Evolutionary conservation across 2,888 invertebrate genomes (phyloP).

Genomic region (Cephus pulcher): DNA sequence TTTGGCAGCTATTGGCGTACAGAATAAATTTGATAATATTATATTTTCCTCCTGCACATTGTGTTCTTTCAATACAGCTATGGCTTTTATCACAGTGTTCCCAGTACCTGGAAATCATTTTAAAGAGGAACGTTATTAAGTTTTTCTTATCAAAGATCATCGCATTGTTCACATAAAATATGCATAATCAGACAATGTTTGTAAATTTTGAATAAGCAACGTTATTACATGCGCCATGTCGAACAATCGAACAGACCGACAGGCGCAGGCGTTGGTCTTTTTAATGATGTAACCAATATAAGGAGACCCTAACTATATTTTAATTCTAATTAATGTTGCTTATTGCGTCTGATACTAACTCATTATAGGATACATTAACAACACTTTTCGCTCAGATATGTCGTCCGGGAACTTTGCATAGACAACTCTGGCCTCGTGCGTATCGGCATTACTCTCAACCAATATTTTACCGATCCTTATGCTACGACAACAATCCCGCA

Average conservation of each 20-base stretch:
- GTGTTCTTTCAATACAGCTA: conserved; percentile 93
- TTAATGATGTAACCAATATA: background rate
- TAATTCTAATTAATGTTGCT: conserved; percentile 22
- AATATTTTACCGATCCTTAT: conserved; percentile 98
- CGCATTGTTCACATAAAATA: background rate
- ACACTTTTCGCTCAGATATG: conserved; percentile 85
- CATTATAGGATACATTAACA: conserved; percentile 99
- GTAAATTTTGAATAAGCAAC: background rate
- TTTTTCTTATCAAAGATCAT: background rate
- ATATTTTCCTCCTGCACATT: conserved; percentile 94
- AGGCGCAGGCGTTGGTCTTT: background rate
- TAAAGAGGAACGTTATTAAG: background rate
- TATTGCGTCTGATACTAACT: conserved; percentile 69
- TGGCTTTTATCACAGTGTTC: conserved; percentile 94
- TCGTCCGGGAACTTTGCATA: conserved; percentile 98
- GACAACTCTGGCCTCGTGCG: conserved; percentile 95
- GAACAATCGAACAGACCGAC: background rate
- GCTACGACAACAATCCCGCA: conserved; percentile 96
- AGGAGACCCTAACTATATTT: background rate
- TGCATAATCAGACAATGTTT: background rate
- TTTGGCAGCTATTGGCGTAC: conserved; percentile 91
- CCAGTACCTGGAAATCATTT: conserved; percentile 78
- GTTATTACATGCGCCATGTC: background rate
- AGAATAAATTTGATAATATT: conserved; percentile 96
- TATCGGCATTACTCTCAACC: conserved; percentile 95